phyloP scores from a whole-genome alignment of 2,113 vertebrate species.

The Caretta caretta region DNA sequence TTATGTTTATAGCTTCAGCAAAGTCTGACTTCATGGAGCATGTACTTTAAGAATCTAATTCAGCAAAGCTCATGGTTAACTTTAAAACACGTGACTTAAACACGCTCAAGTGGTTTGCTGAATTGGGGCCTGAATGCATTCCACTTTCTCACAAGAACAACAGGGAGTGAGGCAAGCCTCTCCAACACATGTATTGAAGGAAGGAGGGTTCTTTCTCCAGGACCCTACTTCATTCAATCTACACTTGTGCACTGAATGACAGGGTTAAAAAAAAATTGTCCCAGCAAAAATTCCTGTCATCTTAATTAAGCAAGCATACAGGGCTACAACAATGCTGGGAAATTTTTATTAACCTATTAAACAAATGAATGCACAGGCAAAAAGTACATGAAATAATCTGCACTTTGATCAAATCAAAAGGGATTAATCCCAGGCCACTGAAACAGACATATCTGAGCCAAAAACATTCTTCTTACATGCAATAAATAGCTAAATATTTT shows the following conservation, averaged over 20 bases:
- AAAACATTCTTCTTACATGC: neutral
- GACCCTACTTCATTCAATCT: neutral
- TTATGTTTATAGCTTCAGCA: neutral
- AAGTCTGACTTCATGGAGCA: slow-evolving; percentile 18
- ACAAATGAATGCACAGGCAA: neutral
- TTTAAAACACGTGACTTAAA: slow-evolving; percentile 3
- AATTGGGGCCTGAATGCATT: neutral
- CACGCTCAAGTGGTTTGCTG: slow-evolving; percentile 12
- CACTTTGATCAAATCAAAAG: neutral
- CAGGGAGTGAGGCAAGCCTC: slow-evolving; percentile 45
- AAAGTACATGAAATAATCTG: neutral
- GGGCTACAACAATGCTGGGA: neutral
- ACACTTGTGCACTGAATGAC: neutral
- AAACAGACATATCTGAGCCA: neutral
- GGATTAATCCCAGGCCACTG: neutral
- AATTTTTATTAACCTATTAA: neutral
- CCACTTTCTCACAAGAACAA: neutral
- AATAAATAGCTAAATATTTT: neutral
- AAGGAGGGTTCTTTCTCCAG: neutral
- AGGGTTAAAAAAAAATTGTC: neutral
- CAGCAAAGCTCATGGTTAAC: slow-evolving; percentile 2
- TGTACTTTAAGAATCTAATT: neutral
- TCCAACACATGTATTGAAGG: neutral
- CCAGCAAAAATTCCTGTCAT: neutral
- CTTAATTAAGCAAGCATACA: neutral